Conservation (phyloP, 1,140 invertebrate species). For the Ridgeia piscesae region DNA sequence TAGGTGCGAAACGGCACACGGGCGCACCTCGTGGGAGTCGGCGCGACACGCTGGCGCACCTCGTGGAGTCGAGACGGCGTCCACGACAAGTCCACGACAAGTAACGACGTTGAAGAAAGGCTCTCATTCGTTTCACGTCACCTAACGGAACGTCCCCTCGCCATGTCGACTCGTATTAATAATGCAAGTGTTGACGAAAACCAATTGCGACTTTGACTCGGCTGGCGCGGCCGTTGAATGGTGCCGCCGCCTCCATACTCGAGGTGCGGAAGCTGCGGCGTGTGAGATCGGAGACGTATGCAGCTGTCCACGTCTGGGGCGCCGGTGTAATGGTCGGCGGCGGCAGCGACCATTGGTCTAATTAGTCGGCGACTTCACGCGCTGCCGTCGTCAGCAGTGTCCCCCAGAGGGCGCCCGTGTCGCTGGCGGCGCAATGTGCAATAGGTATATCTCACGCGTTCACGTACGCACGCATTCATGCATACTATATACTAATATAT, state of each 20-base stretch:
- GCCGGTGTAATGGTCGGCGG: not conserved
- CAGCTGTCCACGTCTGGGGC: not conserved
- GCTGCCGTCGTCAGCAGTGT: not conserved
- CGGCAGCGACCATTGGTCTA: not conserved
- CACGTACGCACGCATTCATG: not conserved
- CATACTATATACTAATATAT: no score
- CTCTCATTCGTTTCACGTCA: not conserved
- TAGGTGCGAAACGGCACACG: not conserved
- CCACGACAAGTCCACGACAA: not conserved
- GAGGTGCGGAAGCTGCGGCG: not conserved
- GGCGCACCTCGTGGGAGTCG: not conserved
- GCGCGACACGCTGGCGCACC: not conserved
- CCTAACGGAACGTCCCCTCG: no score
- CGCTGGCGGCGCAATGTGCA: not conserved
- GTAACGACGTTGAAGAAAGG: not conserved
- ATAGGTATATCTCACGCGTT: not conserved
- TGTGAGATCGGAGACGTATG: not conserved
- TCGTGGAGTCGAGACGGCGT: no score
- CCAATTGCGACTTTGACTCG: not conserved
- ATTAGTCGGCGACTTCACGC: not conserved
- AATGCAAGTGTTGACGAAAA: constrained; percentile 5
- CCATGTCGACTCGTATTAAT: not conserved
- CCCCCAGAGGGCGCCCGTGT: not conserved
- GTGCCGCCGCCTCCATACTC: not conserved
- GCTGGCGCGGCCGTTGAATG: not conserved